Evolutionary conservation across 2,888 invertebrate genomes (phyloP).

Genomic region (Tiliacea aurago): DNA sequence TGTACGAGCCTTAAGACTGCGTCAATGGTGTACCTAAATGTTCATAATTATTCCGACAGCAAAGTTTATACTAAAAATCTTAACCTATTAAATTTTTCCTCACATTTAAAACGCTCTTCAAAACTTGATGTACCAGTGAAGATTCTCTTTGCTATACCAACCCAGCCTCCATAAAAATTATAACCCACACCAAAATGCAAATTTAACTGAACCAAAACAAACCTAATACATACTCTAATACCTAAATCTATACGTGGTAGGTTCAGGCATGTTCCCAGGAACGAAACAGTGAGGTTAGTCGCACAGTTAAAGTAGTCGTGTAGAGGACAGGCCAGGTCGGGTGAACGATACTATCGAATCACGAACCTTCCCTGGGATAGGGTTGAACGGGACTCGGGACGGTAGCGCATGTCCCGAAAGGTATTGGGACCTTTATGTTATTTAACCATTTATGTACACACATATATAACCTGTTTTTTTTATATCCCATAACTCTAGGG

Average conservation of each 20-base stretch:
- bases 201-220: constrained; percentile 15
- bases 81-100: too few relatives aligned
- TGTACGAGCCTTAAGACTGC: too few relatives aligned
- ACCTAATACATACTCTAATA: constrained; percentile 7
- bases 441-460: too few relatives aligned
- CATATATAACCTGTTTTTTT: too few relatives aligned
- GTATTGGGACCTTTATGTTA: neutral
- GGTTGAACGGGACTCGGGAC: constrained; percentile 46
- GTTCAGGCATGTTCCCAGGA: constrained; percentile 63
- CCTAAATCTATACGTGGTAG: constrained; percentile 17
- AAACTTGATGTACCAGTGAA: neutral
- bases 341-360: constrained; percentile 83
- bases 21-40: neutral
- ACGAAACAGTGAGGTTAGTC: constrained; percentile 65
- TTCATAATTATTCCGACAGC: neutral
- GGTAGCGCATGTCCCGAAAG: neutral
- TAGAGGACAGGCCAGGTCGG: constrained; percentile 81
- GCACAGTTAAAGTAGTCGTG: constrained; percentile 70
- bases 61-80: neutral
- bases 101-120: neutral
- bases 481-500: too few relatives aligned
- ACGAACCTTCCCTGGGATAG: constrained; percentile 68
- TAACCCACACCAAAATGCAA: constrained; percentile 13
- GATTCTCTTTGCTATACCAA: too few relatives aligned
- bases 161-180: too few relatives aligned